Percentiles rank a stretch among this genome's conserved stretches.
These are phyloP conservation scores for Mus minutoides DNA, from an alignment of 2,797 vertebrate genomes.

Conservation along the genomic window DNA sequence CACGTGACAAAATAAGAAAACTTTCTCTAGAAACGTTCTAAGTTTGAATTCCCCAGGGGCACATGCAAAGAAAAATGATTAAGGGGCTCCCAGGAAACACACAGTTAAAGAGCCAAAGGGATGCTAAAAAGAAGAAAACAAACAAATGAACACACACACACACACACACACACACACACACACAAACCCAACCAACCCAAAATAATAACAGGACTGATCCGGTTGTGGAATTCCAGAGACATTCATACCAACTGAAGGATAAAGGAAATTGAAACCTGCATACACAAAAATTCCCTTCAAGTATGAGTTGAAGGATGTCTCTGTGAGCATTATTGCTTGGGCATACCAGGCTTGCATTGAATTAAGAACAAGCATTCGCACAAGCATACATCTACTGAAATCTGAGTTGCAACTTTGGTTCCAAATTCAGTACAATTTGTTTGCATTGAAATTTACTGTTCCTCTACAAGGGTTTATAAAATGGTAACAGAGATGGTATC, in stretches of 20 bases:
- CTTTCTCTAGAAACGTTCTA: constrained; percentile 36
- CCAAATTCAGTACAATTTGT: not conserved
- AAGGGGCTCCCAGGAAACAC: not conserved
- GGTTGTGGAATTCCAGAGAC: not conserved
- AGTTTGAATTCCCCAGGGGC: constrained; percentile 4
- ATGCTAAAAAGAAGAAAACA: not conserved
- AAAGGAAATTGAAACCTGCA: constrained; percentile 22
- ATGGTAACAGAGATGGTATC: not conserved
- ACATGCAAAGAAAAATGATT: constrained; percentile 10
- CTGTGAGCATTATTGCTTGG: not conserved
- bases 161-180: not conserved
- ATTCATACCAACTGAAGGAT: not conserved
- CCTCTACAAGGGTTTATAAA: not conserved
- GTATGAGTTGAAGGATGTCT: constrained; percentile 11
- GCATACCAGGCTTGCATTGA: not conserved
- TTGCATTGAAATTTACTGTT: not conserved
- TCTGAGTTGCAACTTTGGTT: not conserved
- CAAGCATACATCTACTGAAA: not conserved
- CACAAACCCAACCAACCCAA: constrained; percentile 1
- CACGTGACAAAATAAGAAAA: not conserved
- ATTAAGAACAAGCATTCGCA: not conserved
- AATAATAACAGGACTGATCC: not conserved
- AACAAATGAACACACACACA: not conserved
- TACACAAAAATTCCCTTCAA: constrained; percentile 40
- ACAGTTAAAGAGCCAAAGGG: not conserved